Conservation (phyloP, 1,140 invertebrate species). For the Pseudomyrmex flavicornis region DNA sequence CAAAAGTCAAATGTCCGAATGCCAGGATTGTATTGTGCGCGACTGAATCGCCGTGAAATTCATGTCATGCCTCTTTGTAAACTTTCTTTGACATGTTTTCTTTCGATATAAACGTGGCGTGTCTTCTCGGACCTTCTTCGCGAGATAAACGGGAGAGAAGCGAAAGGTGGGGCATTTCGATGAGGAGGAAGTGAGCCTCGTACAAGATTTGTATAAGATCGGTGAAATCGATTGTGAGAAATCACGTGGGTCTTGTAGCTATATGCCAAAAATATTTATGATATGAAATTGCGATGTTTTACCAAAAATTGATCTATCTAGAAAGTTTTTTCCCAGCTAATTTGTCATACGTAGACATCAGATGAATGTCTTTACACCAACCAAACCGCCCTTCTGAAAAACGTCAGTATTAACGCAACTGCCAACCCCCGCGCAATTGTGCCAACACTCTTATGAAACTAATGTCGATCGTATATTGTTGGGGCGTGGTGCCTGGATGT, state of each 20-base stretch:
- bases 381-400: slow-evolving; percentile 69
- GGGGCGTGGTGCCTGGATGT: slow-evolving; percentile 65
- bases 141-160: slow-evolving; percentile 49
- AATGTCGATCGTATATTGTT: slow-evolving; percentile 77
- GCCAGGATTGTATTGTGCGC: slow-evolving; percentile 65
- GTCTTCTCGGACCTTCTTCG: slow-evolving; percentile 33
- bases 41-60: slow-evolving; percentile 83
- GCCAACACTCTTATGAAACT: slow-evolving; percentile 69
- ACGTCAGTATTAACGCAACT: slow-evolving; percentile 75
- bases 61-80: slow-evolving; percentile 82
- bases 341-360: slow-evolving; percentile 69
- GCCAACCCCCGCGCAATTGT: slow-evolving; percentile 74
- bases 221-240: slow-evolving; percentile 82
- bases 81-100: slow-evolving; percentile 75
- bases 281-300: slow-evolving; percentile 21
- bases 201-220: slow-evolving; percentile 56
- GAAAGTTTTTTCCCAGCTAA: slow-evolving; percentile 70
- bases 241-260: slow-evolving; percentile 35
- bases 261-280: slow-evolving; percentile 42
- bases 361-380: slow-evolving; percentile 69
- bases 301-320: slow-evolving; percentile 66
- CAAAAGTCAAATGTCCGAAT: slow-evolving; percentile 84
- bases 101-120: slow-evolving; percentile 68
- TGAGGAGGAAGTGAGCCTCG: slow-evolving; percentile 61
- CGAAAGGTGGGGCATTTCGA: slow-evolving; percentile 76